phyloP scores from a whole-genome alignment of 2,797 vertebrate genomes.

The Myotis myotis region DNA sequence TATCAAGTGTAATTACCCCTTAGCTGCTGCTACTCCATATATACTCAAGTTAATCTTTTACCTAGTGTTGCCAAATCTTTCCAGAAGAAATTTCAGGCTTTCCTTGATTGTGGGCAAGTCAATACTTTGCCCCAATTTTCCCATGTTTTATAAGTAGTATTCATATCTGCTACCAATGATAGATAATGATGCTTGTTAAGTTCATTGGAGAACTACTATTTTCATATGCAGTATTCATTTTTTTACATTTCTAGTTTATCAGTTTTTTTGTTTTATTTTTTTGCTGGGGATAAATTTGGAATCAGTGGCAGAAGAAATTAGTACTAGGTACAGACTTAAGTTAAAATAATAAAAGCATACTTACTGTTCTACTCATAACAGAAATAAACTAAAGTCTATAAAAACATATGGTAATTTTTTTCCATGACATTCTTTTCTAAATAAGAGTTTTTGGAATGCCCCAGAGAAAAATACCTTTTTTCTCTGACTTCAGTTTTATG shows the following conservation, averaged over 20 bases:
- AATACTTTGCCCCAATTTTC: neutral
- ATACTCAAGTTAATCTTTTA: neutral
- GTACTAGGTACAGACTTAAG: neutral
- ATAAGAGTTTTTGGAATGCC: neutral
- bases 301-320: slow-evolving; percentile 5
- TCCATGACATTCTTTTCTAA: neutral
- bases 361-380: slow-evolving; percentile 29
- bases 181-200: neutral
- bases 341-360: slow-evolving; percentile 53
- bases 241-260: slow-evolving; percentile 37
- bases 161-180: neutral
- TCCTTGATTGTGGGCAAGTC: neutral
- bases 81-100: slow-evolving; percentile 45
- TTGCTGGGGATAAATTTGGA: neutral
- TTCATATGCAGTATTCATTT: neutral
- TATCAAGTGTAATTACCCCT: neutral
- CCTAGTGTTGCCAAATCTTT: neutral
- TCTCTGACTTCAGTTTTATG: slow-evolving; percentile 42
- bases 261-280: slow-evolving; percentile 12
- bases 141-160: neutral
- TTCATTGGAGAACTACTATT: neutral
- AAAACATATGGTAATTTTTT: neutral
- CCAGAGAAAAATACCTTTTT: neutral
- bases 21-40: slow-evolving; percentile 20
- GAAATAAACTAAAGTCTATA: slow-evolving; percentile 22